A percentile compares a stretch with the other conserved stretches of the same genome.
Evolutionary conservation across 2,888 invertebrate species (phyloP).

Genomic region (Spialia ferax): DNA sequence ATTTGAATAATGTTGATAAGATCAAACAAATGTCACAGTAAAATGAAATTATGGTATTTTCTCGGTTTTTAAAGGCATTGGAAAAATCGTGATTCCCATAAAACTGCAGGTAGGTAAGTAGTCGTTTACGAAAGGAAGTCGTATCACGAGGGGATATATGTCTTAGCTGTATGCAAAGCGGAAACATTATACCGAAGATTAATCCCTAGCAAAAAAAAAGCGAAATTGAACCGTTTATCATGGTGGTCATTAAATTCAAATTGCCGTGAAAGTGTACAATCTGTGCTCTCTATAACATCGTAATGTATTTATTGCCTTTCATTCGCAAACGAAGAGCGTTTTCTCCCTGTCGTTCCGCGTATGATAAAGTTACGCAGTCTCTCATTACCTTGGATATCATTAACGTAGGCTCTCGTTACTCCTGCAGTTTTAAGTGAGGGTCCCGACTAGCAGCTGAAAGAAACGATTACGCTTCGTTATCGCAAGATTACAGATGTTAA

Average conservation of each 20-base stretch:
- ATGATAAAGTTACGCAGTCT: constrained; percentile 76
- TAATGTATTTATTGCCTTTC: constrained; percentile 77
- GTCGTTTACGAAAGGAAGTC: constrained; percentile 5
- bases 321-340: constrained; percentile 73
- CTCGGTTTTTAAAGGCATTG: neutral
- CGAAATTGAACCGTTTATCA: constrained; percentile 52
- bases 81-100: constrained; percentile 4
- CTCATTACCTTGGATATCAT: constrained; percentile 73
- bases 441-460: neutral
- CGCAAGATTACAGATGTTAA: neutral
- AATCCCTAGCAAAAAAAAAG: constrained; percentile 38
- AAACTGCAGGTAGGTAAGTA: too few relatives aligned
- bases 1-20: too few relatives aligned
- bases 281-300: constrained; percentile 57
- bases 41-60: neutral
- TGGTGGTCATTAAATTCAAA: constrained; percentile 62
- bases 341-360: constrained; percentile 72
- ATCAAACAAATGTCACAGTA: constrained; percentile 5
- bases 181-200: constrained; percentile 37
- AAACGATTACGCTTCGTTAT: neutral
- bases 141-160: constrained; percentile 1
- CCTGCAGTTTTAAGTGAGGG: constrained; percentile 12
- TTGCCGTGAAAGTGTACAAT: constrained; percentile 69
- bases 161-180: constrained; percentile 12
- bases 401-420: constrained; percentile 60